Evolutionary conservation across 30 jellyfish, hydroid and myxozoan genomes (phyloP).

Genomic region (Hydractinia symbiolongicarpus): DNA sequence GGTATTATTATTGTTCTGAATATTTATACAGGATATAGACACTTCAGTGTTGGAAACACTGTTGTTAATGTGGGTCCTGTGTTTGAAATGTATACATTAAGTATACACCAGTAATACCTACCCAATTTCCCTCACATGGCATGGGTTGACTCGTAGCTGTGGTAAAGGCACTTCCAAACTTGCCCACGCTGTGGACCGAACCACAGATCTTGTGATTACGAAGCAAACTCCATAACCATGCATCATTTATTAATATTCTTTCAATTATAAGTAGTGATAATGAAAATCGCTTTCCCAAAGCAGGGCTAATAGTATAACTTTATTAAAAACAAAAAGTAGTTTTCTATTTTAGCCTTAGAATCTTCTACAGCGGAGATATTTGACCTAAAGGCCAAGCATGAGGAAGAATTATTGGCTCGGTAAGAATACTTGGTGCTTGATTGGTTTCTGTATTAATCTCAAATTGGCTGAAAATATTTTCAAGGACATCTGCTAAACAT

Average conservation of each 20-base stretch:
- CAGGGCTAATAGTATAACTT: background rate
- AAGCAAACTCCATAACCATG: no score
- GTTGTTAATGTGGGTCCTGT: no score
- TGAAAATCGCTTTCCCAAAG: background rate
- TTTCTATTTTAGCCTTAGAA: conserved; percentile 37
- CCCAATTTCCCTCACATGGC: no score
- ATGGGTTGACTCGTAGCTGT: no score
- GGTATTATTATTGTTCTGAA: conserved; percentile 27
- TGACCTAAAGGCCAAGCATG: conserved; percentile 68
- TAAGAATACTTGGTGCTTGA: background rate
- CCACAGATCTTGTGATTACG: no score
- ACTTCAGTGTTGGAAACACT: no score
- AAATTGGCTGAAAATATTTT: background rate
- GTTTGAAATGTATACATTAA: no score
- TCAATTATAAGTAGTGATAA: background rate
- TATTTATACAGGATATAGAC: background rate
- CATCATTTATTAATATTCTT: no score
- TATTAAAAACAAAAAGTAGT: background rate
- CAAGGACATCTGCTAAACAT: no score
- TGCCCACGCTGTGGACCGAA: no score
- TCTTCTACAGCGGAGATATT: conserved; percentile 55
- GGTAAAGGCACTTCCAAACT: no score
- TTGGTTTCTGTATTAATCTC: background rate
- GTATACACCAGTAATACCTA: no score
- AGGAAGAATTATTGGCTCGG: conserved; percentile 86